Conservation (phyloP, 2,113 vertebrate genomes). For the Tor tambroides region DNA sequence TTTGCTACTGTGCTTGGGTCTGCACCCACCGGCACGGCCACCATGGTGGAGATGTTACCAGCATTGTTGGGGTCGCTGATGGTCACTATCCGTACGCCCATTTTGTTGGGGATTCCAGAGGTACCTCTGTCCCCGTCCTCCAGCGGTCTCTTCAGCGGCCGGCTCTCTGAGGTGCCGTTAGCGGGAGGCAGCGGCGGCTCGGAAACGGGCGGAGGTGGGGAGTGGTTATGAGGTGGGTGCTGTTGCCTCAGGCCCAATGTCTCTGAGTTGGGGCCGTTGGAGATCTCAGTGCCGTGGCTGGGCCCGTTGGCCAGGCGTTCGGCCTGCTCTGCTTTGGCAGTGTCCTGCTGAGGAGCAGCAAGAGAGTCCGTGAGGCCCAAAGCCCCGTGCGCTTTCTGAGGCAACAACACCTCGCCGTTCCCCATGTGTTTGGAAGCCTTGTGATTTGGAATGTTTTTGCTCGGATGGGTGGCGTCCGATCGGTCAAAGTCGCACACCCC, state of each 20-base stretch:
- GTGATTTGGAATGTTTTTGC: conserved; percentile 99
- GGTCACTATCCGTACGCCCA: conserved; percentile 98
- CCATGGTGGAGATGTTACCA: conserved; percentile 96
- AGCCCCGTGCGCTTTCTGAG: conserved; percentile 77
- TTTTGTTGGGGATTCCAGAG: conserved; percentile 95
- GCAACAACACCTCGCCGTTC: conserved; percentile 92
- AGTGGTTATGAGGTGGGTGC: conserved; percentile 87
- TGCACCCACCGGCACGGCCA: conserved; percentile 95
- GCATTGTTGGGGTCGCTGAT: conserved; percentile 99
- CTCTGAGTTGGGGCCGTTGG: conserved; percentile 92
- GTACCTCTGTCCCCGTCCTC: conserved; percentile 86
- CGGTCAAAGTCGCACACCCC: conserved; percentile 98
- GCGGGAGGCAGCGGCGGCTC: conserved; percentile 73
- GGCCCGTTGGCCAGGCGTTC: conserved; percentile 96
- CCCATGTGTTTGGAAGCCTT: conserved; percentile 99
- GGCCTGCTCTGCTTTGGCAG: conserved; percentile 96
- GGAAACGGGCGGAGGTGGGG: conserved; percentile 81
- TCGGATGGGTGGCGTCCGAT: conserved; percentile 85
- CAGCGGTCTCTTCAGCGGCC: conserved; percentile 90
- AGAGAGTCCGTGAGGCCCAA: conserved; percentile 72
- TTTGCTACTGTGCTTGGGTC: conserved; percentile 99
- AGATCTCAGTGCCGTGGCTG: conserved; percentile 86
- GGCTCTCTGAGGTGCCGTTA: conserved; percentile 89
- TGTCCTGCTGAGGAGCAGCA: conserved; percentile 89
- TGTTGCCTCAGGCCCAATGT: conserved; percentile 80